phyloP scores from a whole-genome alignment of 2,113 vertebrate genomes.

The Amazona vittata region DNA sequence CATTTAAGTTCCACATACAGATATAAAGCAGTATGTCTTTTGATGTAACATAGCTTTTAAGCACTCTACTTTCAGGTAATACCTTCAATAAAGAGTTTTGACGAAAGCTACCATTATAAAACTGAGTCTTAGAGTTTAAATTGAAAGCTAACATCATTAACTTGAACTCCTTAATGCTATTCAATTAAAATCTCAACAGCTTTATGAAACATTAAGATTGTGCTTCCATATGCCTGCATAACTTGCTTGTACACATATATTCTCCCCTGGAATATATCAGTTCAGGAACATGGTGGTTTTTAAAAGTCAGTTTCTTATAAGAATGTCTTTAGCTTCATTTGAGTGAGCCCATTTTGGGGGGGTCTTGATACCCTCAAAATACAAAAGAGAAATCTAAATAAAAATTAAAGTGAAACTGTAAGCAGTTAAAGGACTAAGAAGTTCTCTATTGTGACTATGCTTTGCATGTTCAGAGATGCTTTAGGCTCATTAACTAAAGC shows the following conservation, averaged over 20 bases:
- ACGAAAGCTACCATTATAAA: neutral
- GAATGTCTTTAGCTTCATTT: neutral
- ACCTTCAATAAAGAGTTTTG: neutral
- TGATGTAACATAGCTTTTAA: neutral
- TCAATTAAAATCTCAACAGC: constrained; percentile 23
- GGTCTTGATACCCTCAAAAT: neutral
- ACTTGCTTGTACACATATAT: neutral
- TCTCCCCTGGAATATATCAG: neutral
- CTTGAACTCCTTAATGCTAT: neutral
- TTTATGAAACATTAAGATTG: constrained; percentile 27
- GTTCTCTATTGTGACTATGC: neutral
- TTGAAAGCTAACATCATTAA: constrained; percentile 8
- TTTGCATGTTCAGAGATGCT: neutral
- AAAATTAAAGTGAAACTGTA: neutral
- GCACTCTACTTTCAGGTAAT: neutral
- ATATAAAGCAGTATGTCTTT: neutral
- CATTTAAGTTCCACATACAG: neutral
- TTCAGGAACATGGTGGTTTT: neutral
- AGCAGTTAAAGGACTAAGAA: neutral
- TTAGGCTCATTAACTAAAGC: neutral
- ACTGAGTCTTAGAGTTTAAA: neutral
- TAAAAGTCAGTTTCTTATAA: neutral
- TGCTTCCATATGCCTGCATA: neutral
- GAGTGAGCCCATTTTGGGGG: neutral
- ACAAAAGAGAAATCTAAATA: neutral